Percentiles rank a stretch among this genome's conserved stretches.
Evolutionary conservation across 2,888 invertebrate species (phyloP).

Genomic region (Pollenia griseotomentosa): DNA sequence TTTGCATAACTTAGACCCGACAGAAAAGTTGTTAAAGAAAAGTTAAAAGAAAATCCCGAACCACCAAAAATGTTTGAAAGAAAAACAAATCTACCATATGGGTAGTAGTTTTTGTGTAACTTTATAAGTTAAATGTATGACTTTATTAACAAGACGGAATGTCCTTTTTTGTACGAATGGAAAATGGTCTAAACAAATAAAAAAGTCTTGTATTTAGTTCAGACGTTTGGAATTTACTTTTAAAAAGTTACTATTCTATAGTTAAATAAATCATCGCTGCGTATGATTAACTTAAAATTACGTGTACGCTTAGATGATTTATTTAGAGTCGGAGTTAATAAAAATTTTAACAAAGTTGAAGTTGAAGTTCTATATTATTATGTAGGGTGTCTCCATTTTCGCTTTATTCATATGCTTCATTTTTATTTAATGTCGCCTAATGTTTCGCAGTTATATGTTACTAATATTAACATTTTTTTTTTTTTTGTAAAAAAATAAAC

Average conservation of each 20-base stretch:
- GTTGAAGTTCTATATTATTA: too few relatives aligned
- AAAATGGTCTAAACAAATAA: too few relatives aligned
- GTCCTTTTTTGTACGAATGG: too few relatives aligned
- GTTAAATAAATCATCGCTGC: neutral
- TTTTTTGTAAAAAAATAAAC: neutral
- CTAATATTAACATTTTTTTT: slow-evolving; percentile 41
- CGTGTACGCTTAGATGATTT: too few relatives aligned
- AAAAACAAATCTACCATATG: neutral
- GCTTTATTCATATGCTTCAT: neutral
- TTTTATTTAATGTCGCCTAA: slow-evolving; percentile 31
- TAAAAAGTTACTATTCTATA: too few relatives aligned
- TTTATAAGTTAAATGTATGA: neutral
- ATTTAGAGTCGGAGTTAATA: too few relatives aligned
- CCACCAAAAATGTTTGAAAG: slow-evolving; percentile 11
- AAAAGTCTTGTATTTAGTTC: too few relatives aligned
- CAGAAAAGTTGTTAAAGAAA: slow-evolving; percentile 13
- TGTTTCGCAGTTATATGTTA: slow-evolving; percentile 24
- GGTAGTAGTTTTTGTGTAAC: neutral
- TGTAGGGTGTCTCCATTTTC: neutral
- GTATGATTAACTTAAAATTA: neutral
- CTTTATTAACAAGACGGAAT: too few relatives aligned
- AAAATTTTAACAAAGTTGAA: too few relatives aligned
- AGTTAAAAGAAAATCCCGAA: neutral
- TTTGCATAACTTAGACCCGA: slow-evolving; percentile 55
- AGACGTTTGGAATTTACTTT: too few relatives aligned